Evolutionary conservation across 2,113 vertebrate genomes (phyloP).

Genomic region (Holacanthus passer): DNA sequence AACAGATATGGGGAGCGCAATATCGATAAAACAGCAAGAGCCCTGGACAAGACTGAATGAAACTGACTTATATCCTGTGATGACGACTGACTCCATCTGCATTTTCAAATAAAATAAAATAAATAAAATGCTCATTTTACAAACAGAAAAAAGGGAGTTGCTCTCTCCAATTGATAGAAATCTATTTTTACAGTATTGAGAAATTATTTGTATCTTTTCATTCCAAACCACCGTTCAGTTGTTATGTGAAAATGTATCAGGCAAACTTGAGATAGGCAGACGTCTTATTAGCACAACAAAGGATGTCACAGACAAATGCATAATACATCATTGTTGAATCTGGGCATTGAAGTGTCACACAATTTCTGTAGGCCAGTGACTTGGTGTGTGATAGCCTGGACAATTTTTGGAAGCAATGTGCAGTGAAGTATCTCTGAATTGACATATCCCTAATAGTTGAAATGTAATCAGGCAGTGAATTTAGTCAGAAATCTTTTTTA

Average conservation of each 20-base stretch:
- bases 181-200: not conserved
- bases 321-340: slow-evolving; percentile 24
- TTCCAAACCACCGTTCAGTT: slow-evolving; percentile 11
- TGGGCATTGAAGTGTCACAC: slow-evolving; percentile 31
- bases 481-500: not conserved
- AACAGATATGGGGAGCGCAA: not conserved
- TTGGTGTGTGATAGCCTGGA: not conserved
- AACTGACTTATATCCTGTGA: not conserved
- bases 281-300: slow-evolving; percentile 16
- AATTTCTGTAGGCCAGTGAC: not conserved
- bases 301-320: slow-evolving; percentile 19
- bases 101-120: not conserved
- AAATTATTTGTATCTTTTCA: slow-evolving; percentile 1
- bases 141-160: not conserved
- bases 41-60: not conserved
- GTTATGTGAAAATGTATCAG: not conserved
- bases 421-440: slow-evolving; percentile 5
- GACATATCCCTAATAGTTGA: not conserved
- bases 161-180: not conserved
- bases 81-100: not conserved
- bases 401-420: not conserved
- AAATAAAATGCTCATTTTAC: not conserved
- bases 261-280: slow-evolving; percentile 15
- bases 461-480: slow-evolving; percentile 10
- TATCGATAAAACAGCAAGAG: not conserved